A percentile compares a stretch with the other conserved stretches of the same genome.
Conservation (phyloP, 1,140 invertebrate genomes). For the Drosophila gunungcola region DNA sequence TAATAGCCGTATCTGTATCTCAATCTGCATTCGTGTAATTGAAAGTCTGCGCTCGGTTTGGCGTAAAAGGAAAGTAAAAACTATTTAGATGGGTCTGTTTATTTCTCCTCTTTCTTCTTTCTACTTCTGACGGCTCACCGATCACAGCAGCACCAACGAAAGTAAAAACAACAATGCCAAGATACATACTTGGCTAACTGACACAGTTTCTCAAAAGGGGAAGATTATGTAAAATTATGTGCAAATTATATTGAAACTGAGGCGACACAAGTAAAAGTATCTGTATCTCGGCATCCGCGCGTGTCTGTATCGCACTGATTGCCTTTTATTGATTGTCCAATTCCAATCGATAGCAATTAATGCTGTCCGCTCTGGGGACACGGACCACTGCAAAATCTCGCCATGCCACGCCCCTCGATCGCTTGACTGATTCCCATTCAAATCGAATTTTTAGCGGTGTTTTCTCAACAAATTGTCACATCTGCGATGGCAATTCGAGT, state of each 20-base stretch:
- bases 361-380: constrained; percentile 55
- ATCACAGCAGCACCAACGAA: constrained; percentile 55
- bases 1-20: constrained; percentile 36
- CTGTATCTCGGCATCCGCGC: constrained; percentile 18
- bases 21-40: constrained; percentile 60
- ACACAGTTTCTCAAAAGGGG: constrained; percentile 38
- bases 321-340: constrained; percentile 79
- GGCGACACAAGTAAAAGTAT: constrained; percentile 56
- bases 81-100: constrained; percentile 62
- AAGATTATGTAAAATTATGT: constrained; percentile 55
- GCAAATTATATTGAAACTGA: constrained; percentile 48
- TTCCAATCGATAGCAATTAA: constrained; percentile 79
- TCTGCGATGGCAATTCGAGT: constrained; percentile 34
- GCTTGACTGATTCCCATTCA: constrained; percentile 58
- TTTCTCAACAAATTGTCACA: constrained; percentile 58
- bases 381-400: constrained; percentile 60
- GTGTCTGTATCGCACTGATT: constrained; percentile 55
- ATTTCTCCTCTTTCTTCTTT: constrained; percentile 45
- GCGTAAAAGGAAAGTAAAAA: constrained; percentile 73
- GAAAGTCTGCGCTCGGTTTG: constrained; percentile 58
- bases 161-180: constrained; percentile 75
- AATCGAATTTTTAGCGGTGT: constrained; percentile 29
- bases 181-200: constrained; percentile 36
- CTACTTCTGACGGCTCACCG: constrained; percentile 32
- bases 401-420: constrained; percentile 34